phyloP scores from a whole-genome alignment of 1,140 invertebrate species.

The Reticulitermes speratus region DNA sequence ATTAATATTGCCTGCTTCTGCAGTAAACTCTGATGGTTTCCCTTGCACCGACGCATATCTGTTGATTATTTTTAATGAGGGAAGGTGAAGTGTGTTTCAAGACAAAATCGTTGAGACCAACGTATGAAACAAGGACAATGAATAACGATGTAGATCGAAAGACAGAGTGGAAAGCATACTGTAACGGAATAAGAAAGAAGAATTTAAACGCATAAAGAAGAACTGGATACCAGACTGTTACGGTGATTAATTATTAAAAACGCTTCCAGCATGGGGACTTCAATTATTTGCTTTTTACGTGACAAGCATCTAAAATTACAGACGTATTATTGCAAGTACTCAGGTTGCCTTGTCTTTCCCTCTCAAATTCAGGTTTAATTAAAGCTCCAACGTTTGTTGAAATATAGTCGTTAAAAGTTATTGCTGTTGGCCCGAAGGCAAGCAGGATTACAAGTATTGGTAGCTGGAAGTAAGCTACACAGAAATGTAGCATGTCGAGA shows the following conservation, averaged over 20 bases:
- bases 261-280: neutral
- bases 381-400: neutral
- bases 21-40: neutral
- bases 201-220: too few relatives aligned
- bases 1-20: neutral
- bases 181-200: neutral
- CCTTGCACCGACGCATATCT: neutral
- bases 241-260: neutral
- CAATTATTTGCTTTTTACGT: neutral
- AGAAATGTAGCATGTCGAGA: neutral
- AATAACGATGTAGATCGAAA: neutral
- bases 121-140: neutral
- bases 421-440: neutral
- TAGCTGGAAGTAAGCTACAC: neutral
- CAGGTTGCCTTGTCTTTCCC: neutral
- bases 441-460: too few relatives aligned
- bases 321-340: neutral
- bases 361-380: constrained; percentile 4
- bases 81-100: neutral
- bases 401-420: neutral
- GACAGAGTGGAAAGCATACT: neutral
- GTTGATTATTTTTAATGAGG: neutral
- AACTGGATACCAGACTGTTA: neutral
- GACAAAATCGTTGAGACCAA: neutral
- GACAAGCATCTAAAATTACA: neutral